Percentiles rank a stretch among this genome's conserved stretches.
phyloP scores from a whole-genome alignment of 2,888 invertebrate species.

The Philereme vetulata region DNA sequence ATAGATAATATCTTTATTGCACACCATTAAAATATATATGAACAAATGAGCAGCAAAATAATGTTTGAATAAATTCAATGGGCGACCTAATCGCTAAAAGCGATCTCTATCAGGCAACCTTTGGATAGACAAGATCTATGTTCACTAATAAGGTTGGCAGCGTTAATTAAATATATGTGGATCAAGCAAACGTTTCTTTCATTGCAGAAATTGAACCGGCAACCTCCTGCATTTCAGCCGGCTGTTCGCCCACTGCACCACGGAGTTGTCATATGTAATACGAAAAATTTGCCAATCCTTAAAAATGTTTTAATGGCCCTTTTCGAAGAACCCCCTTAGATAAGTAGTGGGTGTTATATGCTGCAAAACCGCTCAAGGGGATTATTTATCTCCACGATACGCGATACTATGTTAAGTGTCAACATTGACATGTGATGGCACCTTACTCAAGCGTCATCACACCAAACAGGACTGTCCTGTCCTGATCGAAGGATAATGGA shows the following conservation, averaged over 20 bases:
- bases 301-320: background rate
- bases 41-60: no score
- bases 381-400: constrained; percentile 19
- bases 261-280: background rate
- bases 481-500: constrained; percentile 44
- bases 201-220: background rate
- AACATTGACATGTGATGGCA: constrained; percentile 28
- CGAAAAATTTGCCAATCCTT: background rate
- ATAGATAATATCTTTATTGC: no score
- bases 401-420: constrained; percentile 18
- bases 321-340: background rate
- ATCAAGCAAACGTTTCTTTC: no score
- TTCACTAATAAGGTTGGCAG: no score
- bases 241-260: no score
- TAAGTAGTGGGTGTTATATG: no score
- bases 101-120: no score
- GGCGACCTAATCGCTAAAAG: no score
- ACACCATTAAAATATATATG: no score
- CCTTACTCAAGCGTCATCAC: constrained; percentile 45
- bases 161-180: no score
- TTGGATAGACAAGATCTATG: no score
- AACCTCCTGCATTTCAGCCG: background rate
- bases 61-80: no score
- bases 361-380: background rate
- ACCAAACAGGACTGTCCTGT: constrained; percentile 39